Conservation (phyloP, 2,888 invertebrate genomes). For the Mesoligia furuncula region DNA sequence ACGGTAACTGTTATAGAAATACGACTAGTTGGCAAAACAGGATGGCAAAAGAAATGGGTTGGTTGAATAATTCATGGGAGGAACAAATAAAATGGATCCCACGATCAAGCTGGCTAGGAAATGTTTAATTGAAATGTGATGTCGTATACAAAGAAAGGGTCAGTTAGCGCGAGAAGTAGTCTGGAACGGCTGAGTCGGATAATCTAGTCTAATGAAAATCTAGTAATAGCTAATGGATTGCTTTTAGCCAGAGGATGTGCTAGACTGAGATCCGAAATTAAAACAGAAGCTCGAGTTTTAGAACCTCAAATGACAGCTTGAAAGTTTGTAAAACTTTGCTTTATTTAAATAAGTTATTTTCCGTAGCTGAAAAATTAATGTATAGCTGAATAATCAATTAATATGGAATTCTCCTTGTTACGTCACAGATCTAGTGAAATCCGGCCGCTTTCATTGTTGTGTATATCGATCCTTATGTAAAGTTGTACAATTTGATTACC, state of each 20-base stretch:
- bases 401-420: background rate
- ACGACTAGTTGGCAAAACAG: slow-evolving; percentile 50
- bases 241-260: slow-evolving; percentile 39
- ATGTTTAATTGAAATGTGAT: slow-evolving; percentile 82
- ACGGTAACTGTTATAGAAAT: slow-evolving; percentile 50
- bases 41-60: slow-evolving; percentile 73
- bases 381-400: background rate
- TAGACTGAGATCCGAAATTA: slow-evolving; percentile 19
- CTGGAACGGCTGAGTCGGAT: slow-evolving; percentile 44
- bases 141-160: slow-evolving; percentile 76
- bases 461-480: background rate
- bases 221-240: slow-evolving; percentile 60
- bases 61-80: slow-evolving; percentile 78
- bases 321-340: background rate
- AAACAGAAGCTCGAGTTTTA: slow-evolving; percentile 1
- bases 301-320: background rate
- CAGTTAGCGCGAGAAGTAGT: slow-evolving; percentile 73
- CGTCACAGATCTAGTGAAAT: background rate
- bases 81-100: slow-evolving; percentile 78
- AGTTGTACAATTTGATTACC: slow-evolving; percentile 30
- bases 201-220: slow-evolving; percentile 55
- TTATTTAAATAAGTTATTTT: background rate
- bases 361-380: background rate
- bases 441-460: slow-evolving; percentile 10
- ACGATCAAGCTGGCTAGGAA: slow-evolving; percentile 75